phyloP scores from a whole-genome alignment of 2,113 vertebrate genomes.

The human (Homo sapiens) region DNA sequence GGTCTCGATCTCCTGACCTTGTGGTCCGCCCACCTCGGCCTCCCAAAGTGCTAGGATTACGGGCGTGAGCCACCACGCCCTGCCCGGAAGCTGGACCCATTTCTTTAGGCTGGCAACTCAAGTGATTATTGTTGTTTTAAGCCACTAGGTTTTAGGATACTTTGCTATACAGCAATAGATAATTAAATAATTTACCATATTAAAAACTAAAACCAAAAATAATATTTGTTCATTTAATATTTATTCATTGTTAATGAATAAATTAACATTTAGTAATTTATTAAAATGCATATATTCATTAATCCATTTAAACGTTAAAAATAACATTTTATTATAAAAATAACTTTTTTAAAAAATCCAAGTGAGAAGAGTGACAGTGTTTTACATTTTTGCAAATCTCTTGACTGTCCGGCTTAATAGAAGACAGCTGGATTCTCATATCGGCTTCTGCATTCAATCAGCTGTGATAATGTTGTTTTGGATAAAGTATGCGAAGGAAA shows the following conservation, averaged over 20 bases:
- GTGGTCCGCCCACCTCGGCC: accelerated
- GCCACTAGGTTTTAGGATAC: neutral
- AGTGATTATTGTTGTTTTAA: neutral
- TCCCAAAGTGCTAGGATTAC: too few relatives aligned
- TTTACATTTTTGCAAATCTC: conserved; percentile 60
- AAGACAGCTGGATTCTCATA: conserved; percentile 66
- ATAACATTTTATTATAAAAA: conserved; percentile 46
- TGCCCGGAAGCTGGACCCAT: neutral
- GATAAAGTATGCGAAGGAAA: conserved; percentile 58
- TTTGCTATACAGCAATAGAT: neutral
- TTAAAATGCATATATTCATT: neutral
- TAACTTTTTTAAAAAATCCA: neutral
- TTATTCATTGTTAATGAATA: neutral
- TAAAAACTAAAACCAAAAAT: conserved; percentile 41
- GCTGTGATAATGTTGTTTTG: conserved; percentile 67
- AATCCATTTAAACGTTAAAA: conserved; percentile 31
- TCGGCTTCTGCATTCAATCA: conserved; percentile 68
- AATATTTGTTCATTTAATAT: neutral
- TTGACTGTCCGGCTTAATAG: conserved; percentile 69
- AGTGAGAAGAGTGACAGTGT: conserved; percentile 15
- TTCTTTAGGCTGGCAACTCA: neutral
- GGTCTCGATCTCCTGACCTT: too few relatives aligned
- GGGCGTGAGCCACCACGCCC: too few relatives aligned
- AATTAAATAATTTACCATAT: neutral
- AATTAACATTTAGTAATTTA: conserved; percentile 3